Percentiles rank a stretch among this genome's conserved stretches.
These are phyloP conservation scores for Apantesis nais DNA, from an alignment of 2,888 invertebrate species.

Conservation along the genomic window DNA sequence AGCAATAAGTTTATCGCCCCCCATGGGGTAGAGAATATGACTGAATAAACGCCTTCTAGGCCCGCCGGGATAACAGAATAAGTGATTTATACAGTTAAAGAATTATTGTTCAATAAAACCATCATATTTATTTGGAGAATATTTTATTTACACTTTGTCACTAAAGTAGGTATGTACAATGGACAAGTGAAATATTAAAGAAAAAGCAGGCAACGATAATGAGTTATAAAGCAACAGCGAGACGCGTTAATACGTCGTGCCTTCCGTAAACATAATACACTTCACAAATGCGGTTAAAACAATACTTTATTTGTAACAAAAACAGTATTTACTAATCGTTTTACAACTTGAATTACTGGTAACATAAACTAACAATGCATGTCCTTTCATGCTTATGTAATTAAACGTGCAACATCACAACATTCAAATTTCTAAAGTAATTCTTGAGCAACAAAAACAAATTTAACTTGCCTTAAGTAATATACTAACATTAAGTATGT, in stretches of 20 bases:
- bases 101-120: constrained; percentile 70
- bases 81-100: constrained; percentile 52
- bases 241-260: constrained; percentile 12
- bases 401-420: constrained; percentile 46
- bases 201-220: constrained; percentile 53
- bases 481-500: constrained; percentile 52
- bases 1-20: constrained; percentile 48
- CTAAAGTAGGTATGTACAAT: constrained; percentile 74
- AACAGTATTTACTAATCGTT: constrained; percentile 26
- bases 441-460: constrained; percentile 63
- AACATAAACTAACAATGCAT: constrained; percentile 24
- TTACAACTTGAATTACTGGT: constrained; percentile 18
- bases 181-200: constrained; percentile 66
- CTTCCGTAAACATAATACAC: constrained; percentile 28
- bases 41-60: constrained; percentile 26
- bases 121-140: constrained; percentile 73
- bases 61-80: constrained; percentile 34
- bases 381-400: constrained; percentile 32
- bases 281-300: constrained; percentile 29
- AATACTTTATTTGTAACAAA: constrained; percentile 38
- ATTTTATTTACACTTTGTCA: constrained; percentile 81
- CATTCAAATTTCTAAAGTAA: constrained; percentile 48
- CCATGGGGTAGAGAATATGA: constrained; percentile 22
- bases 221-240: constrained; percentile 32
- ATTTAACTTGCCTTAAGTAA: constrained; percentile 52